Evolutionary conservation across 1,140 invertebrate genomes (phyloP).

Genomic region (Leptestheria dahalacensis): DNA sequence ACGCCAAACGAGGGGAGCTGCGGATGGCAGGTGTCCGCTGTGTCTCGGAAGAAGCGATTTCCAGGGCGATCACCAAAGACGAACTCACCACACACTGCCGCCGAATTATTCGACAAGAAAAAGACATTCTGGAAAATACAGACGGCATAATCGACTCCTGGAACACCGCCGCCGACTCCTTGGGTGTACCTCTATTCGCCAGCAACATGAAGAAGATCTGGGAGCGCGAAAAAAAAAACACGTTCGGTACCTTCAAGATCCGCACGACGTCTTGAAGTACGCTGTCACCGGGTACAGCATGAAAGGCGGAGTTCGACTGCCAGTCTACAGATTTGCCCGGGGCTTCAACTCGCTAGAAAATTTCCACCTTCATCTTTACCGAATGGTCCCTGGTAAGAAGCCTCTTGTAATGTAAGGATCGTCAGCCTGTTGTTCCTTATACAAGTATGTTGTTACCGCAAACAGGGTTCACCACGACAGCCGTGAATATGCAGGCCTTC

Average conservation of each 20-base stretch:
- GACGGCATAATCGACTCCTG: not conserved
- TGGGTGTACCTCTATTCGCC: too few species aligned
- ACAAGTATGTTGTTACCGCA: not conserved
- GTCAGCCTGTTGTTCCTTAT: not conserved
- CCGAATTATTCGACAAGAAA: not conserved
- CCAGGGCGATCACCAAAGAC: not conserved
- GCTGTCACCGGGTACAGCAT: not conserved
- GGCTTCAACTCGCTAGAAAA: not conserved
- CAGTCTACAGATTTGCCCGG: not conserved
- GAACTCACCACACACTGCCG: conserved; percentile 5
- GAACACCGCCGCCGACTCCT: not conserved
- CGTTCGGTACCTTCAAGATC: not conserved
- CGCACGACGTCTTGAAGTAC: not conserved
- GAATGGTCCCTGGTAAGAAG: not conserved
- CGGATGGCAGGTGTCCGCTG: too few species aligned
- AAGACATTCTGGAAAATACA: not conserved
- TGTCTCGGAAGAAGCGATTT: not conserved
- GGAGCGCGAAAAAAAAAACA: not conserved
- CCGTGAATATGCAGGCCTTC: not conserved
- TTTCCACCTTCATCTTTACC: not conserved
- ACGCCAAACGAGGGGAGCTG: too few species aligned
- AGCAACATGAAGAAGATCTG: not conserved
- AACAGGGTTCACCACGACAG: not conserved
- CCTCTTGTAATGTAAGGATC: not conserved
- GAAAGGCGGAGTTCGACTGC: not conserved